Conservation (phyloP, 2,797 vertebrate species). For the Lagodon rhomboides region DNA sequence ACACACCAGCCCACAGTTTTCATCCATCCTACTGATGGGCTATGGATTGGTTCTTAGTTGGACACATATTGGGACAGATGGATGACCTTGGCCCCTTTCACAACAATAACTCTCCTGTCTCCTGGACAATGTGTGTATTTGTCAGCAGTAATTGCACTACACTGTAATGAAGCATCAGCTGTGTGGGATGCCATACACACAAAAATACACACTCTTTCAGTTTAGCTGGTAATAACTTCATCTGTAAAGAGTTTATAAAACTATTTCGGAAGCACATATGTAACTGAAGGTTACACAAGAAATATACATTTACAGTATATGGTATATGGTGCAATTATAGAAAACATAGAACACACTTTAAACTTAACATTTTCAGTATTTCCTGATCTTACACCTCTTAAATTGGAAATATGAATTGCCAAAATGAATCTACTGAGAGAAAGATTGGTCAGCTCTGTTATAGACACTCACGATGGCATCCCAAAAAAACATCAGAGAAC, state of each 20-base stretch:
- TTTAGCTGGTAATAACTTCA: background rate
- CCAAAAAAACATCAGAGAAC: too few species aligned
- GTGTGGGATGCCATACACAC: conserved; percentile 1
- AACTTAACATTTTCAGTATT: too few species aligned
- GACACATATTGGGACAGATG: conserved; percentile 61
- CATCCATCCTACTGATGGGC: conserved; percentile 49
- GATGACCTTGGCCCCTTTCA: conserved; percentile 56
- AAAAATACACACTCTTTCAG: background rate
- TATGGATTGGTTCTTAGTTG: conserved; percentile 55
- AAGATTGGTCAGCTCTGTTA: too few species aligned
- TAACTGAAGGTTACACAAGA: background rate
- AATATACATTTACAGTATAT: too few species aligned
- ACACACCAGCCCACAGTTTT: background rate
- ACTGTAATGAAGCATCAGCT: conserved; percentile 6
- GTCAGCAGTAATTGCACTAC: conserved; percentile 1
- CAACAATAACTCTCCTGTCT: conserved; percentile 43
- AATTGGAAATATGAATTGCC: too few species aligned
- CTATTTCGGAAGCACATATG: background rate
- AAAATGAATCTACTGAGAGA: too few species aligned
- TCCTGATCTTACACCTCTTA: too few species aligned
- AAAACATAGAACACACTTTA: too few species aligned
- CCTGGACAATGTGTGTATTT: conserved; percentile 10
- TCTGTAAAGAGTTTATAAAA: background rate
- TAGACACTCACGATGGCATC: too few species aligned
- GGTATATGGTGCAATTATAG: too few species aligned